A percentile compares a stretch with the other conserved stretches of the same genome.
These are phyloP conservation scores for Pardalotus punctatus DNA, from an alignment of 2,113 vertebrate species.

Conservation along the genomic window DNA sequence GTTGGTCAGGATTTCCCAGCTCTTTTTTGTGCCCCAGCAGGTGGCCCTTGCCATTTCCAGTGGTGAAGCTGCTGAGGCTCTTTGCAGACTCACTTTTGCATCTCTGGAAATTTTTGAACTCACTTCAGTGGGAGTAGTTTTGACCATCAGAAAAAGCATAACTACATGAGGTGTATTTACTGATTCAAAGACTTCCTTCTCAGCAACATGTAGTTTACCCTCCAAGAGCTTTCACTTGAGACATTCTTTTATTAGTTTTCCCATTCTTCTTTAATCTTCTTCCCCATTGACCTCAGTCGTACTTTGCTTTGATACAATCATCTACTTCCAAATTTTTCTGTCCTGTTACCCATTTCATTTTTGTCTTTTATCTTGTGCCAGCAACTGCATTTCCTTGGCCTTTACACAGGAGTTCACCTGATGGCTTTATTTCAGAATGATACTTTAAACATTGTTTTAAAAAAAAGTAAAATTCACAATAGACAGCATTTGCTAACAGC, in stretches of 20 bases:
- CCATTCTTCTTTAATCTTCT: not conserved
- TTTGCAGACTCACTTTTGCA: not conserved
- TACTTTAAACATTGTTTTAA: not conserved
- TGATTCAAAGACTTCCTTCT: not conserved
- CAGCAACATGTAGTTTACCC: not conserved
- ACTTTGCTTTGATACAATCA: not conserved
- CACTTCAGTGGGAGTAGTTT: not conserved
- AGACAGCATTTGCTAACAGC: not conserved
- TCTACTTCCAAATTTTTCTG: not conserved
- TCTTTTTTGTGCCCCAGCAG: not conserved
- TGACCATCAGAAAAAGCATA: not conserved
- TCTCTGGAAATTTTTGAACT: not conserved
- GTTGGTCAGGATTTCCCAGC: not conserved
- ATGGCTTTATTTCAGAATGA: not conserved
- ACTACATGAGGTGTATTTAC: not conserved
- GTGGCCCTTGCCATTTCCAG: not conserved
- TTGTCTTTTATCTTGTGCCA: constrained; percentile 1
- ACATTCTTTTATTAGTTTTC: not conserved
- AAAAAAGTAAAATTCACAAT: not conserved
- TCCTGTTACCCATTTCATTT: not conserved
- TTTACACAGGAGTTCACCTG: not conserved
- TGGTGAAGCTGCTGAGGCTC: not conserved
- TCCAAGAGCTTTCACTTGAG: not conserved
- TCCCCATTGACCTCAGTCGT: not conserved
- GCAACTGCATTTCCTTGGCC: not conserved